Evolutionary conservation across 1,140 invertebrate genomes (phyloP), one percentile per base, ranked within the genome.

Genomic region (Reticulitermes speratus): DNA sequence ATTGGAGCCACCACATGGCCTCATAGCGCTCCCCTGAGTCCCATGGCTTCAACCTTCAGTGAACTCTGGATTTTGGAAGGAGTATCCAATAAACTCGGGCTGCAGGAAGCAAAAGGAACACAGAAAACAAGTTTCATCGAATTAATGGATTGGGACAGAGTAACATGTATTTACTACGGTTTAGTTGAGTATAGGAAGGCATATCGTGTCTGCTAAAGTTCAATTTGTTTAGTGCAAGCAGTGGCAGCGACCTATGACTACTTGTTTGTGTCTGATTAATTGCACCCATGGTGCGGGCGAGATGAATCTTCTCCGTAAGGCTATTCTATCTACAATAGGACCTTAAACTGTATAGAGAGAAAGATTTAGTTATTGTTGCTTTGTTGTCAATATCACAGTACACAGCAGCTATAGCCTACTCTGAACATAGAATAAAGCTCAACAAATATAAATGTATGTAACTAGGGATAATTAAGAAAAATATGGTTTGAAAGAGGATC

Each of bases 31-130:
- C 65, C 65, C 65, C 65, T 11, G 65, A 75, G 65, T 14, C n/a
- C n/a, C 65, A 75, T 75, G 65, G 12, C 65, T 75, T 75, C 65
- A 75, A 30, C 65, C 65, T 75, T 75, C 65, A 75, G 9, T 75
- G 65, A 75, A 75, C 65, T 75, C 65, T 75, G 65, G 65, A 75
- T 75, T 75, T 75, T 75, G 25, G 65, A 75, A 75, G 65, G 65
- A 75, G 14, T 75, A 75, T 75, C 65, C n/a, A n/a, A 30, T 75
- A 75, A 75, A 14, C 25, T 30, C 65, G 7, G 65, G 16, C 11
- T 30, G 1, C 65, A 75, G 65, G 30, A 75, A 30, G 65, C 65
- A 30, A 75, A 75, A 75, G 65, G 65, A 75, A 75, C 65, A 75
- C n/a, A 75, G 65, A 75, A 75, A 75, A 30, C 25, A 75, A 12